Evolutionary conservation across 2,797 vertebrate genomes (phyloP).

Genomic region (Peromyscus attwateri): DNA sequence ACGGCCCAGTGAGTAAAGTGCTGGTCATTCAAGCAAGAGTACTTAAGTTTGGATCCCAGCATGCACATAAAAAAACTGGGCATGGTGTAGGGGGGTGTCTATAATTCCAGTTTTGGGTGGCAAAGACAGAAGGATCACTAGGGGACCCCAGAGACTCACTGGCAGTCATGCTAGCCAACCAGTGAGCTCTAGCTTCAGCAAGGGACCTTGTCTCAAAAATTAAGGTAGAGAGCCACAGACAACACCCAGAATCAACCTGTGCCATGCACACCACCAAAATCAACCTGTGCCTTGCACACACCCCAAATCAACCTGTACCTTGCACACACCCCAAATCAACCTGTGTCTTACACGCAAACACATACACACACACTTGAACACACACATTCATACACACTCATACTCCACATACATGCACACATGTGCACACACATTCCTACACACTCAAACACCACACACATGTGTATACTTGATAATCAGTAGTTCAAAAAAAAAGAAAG

Average conservation of each 20-base stretch:
- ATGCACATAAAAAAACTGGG: neutral
- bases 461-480: neutral
- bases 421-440: neutral
- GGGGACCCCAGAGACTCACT: neutral
- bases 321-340: too few species aligned
- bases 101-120: neutral
- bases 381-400: too few species aligned
- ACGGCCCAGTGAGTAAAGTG: neutral
- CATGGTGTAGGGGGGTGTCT: neutral
- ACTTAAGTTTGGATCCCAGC: neutral
- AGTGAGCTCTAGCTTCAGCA: neutral
- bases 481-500: neutral
- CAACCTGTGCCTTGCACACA: too few species aligned
- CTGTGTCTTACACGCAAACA: too few species aligned
- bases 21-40: neutral
- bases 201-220: neutral
- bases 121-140: neutral
- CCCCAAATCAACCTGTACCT: neutral
- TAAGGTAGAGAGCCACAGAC: neutral
- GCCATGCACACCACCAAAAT: neutral
- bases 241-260: neutral
- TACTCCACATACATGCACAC: neutral
- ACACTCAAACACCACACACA: neutral
- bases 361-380: too few species aligned
- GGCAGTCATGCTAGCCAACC: too few species aligned